Evolutionary conservation across 2,113 vertebrate genomes (phyloP).

Genomic region (Smithornis capensis): DNA sequence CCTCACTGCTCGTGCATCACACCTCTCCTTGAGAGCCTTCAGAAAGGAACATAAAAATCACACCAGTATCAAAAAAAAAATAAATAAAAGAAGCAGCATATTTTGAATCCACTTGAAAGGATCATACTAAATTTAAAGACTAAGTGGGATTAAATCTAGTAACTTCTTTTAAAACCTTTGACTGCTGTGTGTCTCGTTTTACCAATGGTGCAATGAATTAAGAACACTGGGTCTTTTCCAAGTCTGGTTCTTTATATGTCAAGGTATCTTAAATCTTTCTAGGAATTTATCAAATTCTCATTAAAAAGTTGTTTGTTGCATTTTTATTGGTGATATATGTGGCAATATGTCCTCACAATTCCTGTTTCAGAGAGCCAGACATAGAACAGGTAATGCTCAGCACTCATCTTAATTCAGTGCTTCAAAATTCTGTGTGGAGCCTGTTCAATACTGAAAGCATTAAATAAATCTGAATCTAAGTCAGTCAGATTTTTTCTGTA

Average conservation of each 20-base stretch:
- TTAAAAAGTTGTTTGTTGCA: neutral
- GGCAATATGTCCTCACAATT: neutral
- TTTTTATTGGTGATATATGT: neutral
- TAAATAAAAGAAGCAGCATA: neutral
- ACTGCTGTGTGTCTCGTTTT: neutral
- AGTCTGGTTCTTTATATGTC: neutral
- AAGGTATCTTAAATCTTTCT: neutral
- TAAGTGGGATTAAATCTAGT: neutral
- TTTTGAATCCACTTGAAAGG: neutral
- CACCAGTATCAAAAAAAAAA: neutral
- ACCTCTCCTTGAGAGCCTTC: neutral
- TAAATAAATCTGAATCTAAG: neutral
- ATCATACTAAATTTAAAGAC: fast-evolving
- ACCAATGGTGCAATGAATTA: neutral
- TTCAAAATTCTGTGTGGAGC: neutral
- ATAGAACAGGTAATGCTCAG: neutral
- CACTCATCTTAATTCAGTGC: neutral
- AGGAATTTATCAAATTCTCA: neutral
- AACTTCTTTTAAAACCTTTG: neutral
- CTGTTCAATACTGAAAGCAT: neutral
- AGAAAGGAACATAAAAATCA: neutral
- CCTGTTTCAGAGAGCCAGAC: neutral
- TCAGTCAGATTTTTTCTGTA: neutral
- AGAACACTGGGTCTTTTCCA: neutral
- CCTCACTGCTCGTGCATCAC: neutral